Evolutionary conservation across 2,888 invertebrate species (phyloP).

Genomic region (Macrophya alboannulata): DNA sequence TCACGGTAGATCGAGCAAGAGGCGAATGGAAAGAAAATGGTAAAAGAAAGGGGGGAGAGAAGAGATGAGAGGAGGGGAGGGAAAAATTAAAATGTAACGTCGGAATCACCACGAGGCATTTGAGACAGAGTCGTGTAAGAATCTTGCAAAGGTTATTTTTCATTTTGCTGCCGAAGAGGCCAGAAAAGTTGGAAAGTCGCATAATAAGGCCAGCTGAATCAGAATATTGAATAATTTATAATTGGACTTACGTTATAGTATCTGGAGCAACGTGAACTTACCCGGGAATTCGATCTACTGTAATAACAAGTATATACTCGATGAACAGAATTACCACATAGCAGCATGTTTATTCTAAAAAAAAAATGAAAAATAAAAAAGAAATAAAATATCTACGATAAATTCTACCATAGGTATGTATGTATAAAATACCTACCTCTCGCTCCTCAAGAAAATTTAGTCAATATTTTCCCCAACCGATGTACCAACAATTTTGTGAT

Average conservation of each 20-base stretch:
- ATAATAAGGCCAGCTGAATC: slow-evolving; percentile 52
- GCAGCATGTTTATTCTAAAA: background rate
- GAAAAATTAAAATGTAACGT: slow-evolving; percentile 53
- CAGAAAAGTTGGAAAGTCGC: slow-evolving; percentile 57
- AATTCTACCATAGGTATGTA: background rate
- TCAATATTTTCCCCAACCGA: background rate
- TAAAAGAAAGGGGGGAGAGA: slow-evolving; percentile 17
- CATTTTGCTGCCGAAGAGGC: slow-evolving; percentile 55
- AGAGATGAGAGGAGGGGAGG: slow-evolving; percentile 11
- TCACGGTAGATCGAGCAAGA: slow-evolving; percentile 24
- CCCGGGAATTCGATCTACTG: slow-evolving; percentile 31
- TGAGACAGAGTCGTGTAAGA: slow-evolving; percentile 54
- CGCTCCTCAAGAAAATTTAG: background rate
- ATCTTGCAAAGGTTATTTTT: slow-evolving; percentile 56
- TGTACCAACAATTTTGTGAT: background rate
- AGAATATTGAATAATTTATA: slow-evolving; percentile 58
- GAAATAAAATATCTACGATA: background rate
- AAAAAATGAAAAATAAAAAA: background rate
- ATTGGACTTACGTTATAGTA: slow-evolving; percentile 46
- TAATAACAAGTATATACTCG: slow-evolving; percentile 31
- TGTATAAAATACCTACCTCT: background rate
- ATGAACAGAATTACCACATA: background rate
- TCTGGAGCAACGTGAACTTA: slow-evolving; percentile 38
- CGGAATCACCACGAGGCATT: slow-evolving; percentile 48
- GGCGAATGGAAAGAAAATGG: slow-evolving; percentile 44